phyloP scores from a whole-genome alignment of 2,113 vertebrate genomes.

The Epinephelus cyanopodus region DNA sequence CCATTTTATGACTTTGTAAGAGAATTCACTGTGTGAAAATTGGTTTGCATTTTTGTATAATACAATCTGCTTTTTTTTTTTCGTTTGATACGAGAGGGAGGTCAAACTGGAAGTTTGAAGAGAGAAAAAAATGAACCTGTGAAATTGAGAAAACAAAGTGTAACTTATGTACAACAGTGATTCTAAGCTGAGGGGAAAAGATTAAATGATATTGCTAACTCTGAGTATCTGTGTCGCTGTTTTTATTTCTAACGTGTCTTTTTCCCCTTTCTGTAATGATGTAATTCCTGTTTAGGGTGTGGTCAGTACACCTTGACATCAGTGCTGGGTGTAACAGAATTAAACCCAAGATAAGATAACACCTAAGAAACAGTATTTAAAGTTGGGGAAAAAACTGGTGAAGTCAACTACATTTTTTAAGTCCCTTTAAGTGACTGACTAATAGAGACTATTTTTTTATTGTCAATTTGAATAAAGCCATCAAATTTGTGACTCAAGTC shows the following conservation, averaged over 20 bases:
- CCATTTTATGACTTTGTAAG: slow-evolving; percentile 91
- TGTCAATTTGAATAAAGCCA: no score
- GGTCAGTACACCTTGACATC: background rate
- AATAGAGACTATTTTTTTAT: no score
- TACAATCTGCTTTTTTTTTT: slow-evolving; percentile 88
- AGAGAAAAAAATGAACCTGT: slow-evolving; percentile 82
- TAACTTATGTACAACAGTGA: slow-evolving; percentile 88
- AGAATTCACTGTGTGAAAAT: slow-evolving; percentile 93
- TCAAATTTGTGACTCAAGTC: no score
- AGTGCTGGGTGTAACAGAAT: background rate
- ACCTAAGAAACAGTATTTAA: no score
- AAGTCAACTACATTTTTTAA: no score
- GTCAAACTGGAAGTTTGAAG: slow-evolving; percentile 87
- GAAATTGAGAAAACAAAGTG: slow-evolving; percentile 85
- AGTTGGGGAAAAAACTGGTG: no score
- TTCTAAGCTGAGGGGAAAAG: slow-evolving; percentile 85
- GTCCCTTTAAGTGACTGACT: no score
- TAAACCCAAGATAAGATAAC: background rate
- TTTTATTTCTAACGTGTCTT: background rate
- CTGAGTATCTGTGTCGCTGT: slow-evolving; percentile 51
- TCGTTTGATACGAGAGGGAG: slow-evolving; percentile 84
- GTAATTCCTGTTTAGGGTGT: background rate
- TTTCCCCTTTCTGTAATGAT: no score
- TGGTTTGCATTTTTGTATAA: slow-evolving; percentile 92
- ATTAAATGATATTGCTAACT: slow-evolving; percentile 88